Percentiles rank a stretch among this genome's conserved stretches.
Conservation (phyloP, 2,888 invertebrate genomes). For the Watsonalla binaria region DNA sequence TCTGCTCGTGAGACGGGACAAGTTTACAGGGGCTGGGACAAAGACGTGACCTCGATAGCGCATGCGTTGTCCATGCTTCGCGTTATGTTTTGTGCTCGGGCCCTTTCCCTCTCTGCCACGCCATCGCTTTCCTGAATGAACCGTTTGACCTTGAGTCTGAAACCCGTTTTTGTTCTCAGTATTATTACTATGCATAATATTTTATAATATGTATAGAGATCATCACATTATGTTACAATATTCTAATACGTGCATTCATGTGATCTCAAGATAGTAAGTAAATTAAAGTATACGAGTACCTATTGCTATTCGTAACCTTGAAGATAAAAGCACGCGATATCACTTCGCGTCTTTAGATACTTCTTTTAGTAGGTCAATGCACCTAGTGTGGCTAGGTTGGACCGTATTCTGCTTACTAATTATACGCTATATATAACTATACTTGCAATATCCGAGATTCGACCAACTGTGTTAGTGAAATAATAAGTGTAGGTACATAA, state of each 20-base stretch:
- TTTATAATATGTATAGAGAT: no score
- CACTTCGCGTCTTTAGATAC: background rate
- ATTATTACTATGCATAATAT: background rate
- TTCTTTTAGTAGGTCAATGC: conserved; percentile 5
- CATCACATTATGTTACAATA: no score
- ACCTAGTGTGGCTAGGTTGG: background rate
- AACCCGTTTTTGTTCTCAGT: conserved; percentile 31
- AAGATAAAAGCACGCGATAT: background rate
- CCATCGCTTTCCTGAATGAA: conserved; percentile 24
- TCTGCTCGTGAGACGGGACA: background rate
- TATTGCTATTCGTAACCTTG: background rate
- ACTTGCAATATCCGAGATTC: conserved; percentile 22
- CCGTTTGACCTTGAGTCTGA: conserved; percentile 38
- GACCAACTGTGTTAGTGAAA: conserved; percentile 13
- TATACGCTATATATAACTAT: no score
- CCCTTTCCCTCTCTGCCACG: conserved; percentile 6
- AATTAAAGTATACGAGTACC: no score
- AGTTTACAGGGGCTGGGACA: conserved; percentile 1
- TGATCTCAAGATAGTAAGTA: no score
- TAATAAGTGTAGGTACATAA: background rate
- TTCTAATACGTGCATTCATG: no score
- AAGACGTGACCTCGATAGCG: conserved; percentile 44
- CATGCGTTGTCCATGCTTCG: conserved; percentile 38
- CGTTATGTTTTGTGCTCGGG: conserved; percentile 18
- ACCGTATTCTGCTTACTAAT: no score